These are phyloP conservation scores for Danio aesculapii DNA, from an alignment of 2,797 vertebrate species.

Conservation along the genomic window DNA sequence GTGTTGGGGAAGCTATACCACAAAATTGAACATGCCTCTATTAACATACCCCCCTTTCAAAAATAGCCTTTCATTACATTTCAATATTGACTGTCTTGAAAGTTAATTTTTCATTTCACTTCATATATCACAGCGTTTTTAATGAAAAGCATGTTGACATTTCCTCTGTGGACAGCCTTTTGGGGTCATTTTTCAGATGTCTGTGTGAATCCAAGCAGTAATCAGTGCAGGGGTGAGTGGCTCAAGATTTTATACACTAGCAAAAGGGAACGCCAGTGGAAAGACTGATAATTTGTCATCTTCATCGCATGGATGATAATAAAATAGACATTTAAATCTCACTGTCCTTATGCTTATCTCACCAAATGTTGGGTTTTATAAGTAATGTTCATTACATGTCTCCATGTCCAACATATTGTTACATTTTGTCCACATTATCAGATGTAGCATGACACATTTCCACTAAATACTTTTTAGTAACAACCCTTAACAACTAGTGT, in stretches of 20 bases:
- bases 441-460: not conserved
- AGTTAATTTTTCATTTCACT: not conserved
- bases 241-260: slow-evolving; percentile 37
- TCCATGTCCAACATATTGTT: not conserved
- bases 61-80: not conserved
- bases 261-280: slow-evolving; percentile 15
- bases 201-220: slow-evolving; percentile 50
- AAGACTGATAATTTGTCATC: slow-evolving; percentile 19
- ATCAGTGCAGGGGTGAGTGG: slow-evolving; percentile 47
- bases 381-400: slow-evolving; percentile 20
- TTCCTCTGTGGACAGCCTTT: slow-evolving; percentile 31
- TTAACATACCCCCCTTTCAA: not conserved
- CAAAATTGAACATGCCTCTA: not conserved
- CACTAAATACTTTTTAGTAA: not conserved
- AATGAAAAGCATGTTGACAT: slow-evolving; percentile 3
- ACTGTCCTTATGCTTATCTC: not conserved
- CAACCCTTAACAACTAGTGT: no score
- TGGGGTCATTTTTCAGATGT: slow-evolving; percentile 51
- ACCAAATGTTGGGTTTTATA: slow-evolving; percentile 17
- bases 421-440: not conserved
- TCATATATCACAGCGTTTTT: not conserved
- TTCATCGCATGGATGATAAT: slow-evolving; percentile 44
- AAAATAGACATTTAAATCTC: slow-evolving; percentile 39
- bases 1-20: not conserved
- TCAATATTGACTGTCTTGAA: not conserved